Evolutionary conservation across 2,113 vertebrate genomes (phyloP).

Genomic region (Bubo scandiacus): DNA sequence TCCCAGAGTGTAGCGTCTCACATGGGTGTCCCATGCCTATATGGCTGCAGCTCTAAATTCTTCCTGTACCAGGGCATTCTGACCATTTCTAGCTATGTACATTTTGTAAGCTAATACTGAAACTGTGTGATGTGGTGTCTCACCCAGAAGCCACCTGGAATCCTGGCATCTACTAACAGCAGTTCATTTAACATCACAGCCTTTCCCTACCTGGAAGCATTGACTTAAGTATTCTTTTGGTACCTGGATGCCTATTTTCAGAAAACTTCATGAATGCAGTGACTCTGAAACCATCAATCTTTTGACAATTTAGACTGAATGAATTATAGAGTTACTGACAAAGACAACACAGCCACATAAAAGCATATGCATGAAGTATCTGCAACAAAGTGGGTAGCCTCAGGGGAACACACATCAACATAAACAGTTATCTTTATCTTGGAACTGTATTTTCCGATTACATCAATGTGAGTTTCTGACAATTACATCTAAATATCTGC

Average conservation of each 20-base stretch:
- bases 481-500: neutral
- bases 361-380: neutral
- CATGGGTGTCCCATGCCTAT: neutral
- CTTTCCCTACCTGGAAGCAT: neutral
- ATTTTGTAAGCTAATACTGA: neutral
- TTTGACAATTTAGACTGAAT: neutral
- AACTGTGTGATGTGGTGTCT: neutral
- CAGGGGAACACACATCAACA: neutral
- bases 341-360: neutral
- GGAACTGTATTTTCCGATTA: neutral
- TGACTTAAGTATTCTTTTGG: neutral
- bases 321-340: neutral
- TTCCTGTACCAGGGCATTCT: neutral
- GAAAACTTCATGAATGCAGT: neutral
- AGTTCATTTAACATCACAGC: neutral
- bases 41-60: neutral
- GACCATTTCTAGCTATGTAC: neutral
- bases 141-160: neutral
- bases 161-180: neutral
- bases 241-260: neutral
- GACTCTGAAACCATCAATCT: neutral
- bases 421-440: neutral
- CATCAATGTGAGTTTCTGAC: neutral
- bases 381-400: neutral
- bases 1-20: neutral